These are phyloP conservation scores for Callospermophilus lateralis DNA, from an alignment of 2,113 vertebrate species.

Conservation along the genomic window DNA sequence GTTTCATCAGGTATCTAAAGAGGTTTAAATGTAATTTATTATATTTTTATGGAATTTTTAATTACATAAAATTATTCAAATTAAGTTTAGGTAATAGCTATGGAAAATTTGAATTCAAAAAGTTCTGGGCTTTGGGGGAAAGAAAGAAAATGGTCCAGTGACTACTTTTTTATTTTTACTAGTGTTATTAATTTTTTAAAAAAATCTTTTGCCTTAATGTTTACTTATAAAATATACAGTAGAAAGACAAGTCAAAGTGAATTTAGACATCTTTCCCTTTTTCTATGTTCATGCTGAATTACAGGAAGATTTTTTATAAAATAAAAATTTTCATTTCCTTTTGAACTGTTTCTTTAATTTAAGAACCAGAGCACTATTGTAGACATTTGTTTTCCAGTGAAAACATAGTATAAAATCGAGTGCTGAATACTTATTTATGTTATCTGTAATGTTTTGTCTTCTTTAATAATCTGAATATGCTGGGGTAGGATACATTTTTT, in stretches of 20 bases:
- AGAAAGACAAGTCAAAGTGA: background rate
- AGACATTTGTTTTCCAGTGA: background rate
- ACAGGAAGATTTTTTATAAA: background rate
- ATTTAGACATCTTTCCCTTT: background rate
- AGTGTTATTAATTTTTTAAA: background rate
- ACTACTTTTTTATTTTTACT: constrained; percentile 46
- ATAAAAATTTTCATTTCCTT: constrained; percentile 1
- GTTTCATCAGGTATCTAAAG: constrained; percentile 39
- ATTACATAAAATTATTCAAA: constrained; percentile 52
- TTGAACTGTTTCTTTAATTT: background rate
- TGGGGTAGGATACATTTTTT: background rate
- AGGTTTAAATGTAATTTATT: background rate
- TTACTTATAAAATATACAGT: constrained; percentile 20
- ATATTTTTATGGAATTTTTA: background rate
- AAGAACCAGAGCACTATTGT: background rate
- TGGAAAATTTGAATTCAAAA: background rate
- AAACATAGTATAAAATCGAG: background rate
- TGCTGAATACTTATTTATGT: constrained; percentile 3
- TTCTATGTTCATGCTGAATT: background rate
- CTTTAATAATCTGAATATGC: background rate
- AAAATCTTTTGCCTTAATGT: background rate
- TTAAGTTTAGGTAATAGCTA: constrained; percentile 54
- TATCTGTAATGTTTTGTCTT: background rate
- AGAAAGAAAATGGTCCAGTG: background rate
- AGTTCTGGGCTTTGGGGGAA: background rate